phyloP scores from a whole-genome alignment of 1,140 invertebrate genomes.

The Lineus longissimus region DNA sequence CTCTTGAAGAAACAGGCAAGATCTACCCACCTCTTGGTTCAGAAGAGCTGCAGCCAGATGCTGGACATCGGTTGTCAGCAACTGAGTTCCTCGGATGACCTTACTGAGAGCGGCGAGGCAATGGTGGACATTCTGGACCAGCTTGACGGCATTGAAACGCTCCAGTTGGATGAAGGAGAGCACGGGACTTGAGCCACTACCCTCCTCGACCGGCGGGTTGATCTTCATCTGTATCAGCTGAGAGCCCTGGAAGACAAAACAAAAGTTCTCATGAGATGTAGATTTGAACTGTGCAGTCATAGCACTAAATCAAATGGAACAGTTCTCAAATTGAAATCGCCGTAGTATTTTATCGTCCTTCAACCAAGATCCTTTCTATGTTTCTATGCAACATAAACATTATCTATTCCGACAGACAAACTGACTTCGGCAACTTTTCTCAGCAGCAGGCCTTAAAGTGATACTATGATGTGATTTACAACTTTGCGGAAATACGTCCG shows the following conservation, averaged over 20 bases:
- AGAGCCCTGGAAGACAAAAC: slow-evolving; percentile 31
- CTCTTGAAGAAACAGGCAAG: no score
- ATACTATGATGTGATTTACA: no score
- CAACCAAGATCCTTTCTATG: no score
- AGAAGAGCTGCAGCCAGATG: slow-evolving; percentile 59
- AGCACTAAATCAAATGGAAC: background rate
- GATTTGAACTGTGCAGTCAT: background rate
- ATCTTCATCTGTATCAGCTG: slow-evolving; percentile 48
- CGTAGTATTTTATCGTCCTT: no score
- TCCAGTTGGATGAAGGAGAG: slow-evolving; percentile 60
- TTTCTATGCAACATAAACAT: no score
- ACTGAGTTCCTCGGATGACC: slow-evolving; percentile 60
- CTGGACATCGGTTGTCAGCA: slow-evolving; percentile 58
- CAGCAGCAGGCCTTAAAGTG: no score
- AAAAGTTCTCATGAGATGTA: background rate
- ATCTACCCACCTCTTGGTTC: slow-evolving; percentile 58
- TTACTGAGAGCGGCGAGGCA: slow-evolving; percentile 63
- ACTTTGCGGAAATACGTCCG: no score
- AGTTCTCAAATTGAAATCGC: background rate
- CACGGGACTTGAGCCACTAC: slow-evolving; percentile 53
- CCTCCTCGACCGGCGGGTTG: slow-evolving; percentile 33
- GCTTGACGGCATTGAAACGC: slow-evolving; percentile 56
- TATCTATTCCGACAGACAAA: no score
- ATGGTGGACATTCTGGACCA: slow-evolving; percentile 56
- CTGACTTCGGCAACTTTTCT: no score